phyloP scores from a whole-genome alignment of 2,113 vertebrate species.

The Sinocyclocheilus grahami region DNA sequence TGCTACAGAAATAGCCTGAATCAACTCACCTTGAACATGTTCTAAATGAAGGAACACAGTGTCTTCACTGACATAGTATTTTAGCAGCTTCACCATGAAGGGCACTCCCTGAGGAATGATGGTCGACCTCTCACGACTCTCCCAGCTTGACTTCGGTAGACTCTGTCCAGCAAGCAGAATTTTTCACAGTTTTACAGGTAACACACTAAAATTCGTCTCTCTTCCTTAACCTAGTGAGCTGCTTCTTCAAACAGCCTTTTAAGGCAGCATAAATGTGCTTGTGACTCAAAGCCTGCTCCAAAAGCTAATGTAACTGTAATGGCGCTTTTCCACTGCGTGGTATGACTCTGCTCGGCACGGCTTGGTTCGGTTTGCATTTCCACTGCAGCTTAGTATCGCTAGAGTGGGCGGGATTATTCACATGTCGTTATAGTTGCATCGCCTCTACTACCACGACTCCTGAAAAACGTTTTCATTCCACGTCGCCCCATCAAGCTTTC shows the following conservation, averaged over 20 bases:
- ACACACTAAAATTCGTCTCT: background rate
- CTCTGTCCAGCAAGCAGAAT: slow-evolving; percentile 73
- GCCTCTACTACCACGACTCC: no score
- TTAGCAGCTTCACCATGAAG: slow-evolving; percentile 91
- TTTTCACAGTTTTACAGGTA: background rate
- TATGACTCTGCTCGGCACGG: no score
- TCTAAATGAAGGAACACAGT: slow-evolving; percentile 93
- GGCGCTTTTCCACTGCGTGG: no score
- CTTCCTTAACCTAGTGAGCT: background rate
- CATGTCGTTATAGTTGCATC: no score
- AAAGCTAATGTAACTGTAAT: background rate
- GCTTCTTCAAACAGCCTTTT: background rate
- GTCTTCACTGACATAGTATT: slow-evolving; percentile 92
- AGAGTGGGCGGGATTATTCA: no score
- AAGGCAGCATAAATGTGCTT: background rate
- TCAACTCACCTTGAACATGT: slow-evolving; percentile 84
- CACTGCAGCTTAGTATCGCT: no score
- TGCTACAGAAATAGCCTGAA: background rate
- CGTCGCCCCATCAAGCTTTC: no score
- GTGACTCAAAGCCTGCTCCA: no score
- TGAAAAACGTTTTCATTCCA: no score
- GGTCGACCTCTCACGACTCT: slow-evolving; percentile 84
- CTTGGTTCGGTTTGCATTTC: no score
- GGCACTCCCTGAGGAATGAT: slow-evolving; percentile 95
- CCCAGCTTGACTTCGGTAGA: slow-evolving; percentile 86